Percentiles rank a stretch among this genome's conserved stretches.
Evolutionary conservation across 2,113 vertebrate genomes (phyloP).

Genomic region (Urocynchramus pylzowi): DNA sequence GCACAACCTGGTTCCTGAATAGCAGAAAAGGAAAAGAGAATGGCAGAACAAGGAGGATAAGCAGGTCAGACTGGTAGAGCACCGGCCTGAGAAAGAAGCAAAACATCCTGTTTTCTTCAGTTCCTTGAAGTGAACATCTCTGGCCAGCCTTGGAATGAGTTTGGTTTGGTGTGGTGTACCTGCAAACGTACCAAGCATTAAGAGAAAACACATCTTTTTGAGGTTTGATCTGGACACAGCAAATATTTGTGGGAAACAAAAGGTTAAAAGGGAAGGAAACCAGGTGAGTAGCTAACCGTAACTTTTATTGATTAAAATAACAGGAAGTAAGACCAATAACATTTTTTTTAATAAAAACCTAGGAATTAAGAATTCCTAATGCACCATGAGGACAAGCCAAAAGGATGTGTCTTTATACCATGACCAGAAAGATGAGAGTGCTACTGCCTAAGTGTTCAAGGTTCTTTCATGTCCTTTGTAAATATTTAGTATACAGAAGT

Average conservation of each 20-base stretch:
- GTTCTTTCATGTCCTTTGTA: neutral
- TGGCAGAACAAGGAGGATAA: neutral
- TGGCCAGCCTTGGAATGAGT: neutral
- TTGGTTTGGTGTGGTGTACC: neutral
- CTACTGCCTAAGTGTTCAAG: neutral
- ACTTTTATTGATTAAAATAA: neutral
- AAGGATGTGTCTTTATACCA: neutral
- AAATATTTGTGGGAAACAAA: neutral
- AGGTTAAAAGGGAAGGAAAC: neutral
- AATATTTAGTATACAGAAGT: neutral
- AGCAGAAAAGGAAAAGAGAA: neutral
- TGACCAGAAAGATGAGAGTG: neutral
- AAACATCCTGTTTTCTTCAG: neutral
- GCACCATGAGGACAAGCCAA: neutral
- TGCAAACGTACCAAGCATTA: neutral
- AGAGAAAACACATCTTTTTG: neutral
- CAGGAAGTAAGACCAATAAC: neutral
- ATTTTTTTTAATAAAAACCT: neutral
- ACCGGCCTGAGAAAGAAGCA: neutral
- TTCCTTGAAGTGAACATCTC: neutral
- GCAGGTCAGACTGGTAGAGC: neutral
- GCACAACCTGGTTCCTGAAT: neutral
- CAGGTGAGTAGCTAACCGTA: neutral
- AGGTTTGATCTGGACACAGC: neutral
- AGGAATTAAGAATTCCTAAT: neutral